Percentiles rank a stretch among this genome's conserved stretches.
Evolutionary conservation across 2,113 vertebrate species (phyloP).

Genomic region (Rousettus leschenaultii): DNA sequence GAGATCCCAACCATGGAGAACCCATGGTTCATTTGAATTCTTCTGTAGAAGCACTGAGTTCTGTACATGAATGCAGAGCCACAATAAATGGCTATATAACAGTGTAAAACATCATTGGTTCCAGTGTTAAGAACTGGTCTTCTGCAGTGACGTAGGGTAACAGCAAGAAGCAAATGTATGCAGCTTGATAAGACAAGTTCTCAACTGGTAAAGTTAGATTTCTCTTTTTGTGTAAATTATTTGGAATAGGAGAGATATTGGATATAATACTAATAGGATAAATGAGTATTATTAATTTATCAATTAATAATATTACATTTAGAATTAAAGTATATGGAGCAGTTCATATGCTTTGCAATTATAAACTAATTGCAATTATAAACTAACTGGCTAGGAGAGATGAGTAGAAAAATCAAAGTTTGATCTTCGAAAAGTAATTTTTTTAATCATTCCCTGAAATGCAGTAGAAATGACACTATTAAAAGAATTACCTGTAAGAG

Average conservation of each 20-base stretch:
- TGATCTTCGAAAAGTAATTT: neutral
- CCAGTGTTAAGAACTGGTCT: neutral
- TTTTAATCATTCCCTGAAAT: neutral
- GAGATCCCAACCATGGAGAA: neutral
- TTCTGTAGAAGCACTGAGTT: neutral
- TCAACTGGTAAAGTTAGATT: neutral
- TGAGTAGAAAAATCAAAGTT: neutral
- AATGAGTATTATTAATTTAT: neutral
- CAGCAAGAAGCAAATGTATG: neutral
- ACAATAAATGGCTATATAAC: rapidly evolving
- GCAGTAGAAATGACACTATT: neutral
- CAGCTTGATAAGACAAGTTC: neutral
- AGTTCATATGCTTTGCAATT: neutral
- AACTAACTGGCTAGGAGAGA: neutral
- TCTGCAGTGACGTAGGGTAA: neutral
- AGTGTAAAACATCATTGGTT: neutral
- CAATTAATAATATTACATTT: neutral
- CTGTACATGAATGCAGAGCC: neutral
- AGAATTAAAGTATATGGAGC: neutral
- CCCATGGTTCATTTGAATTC: neutral
- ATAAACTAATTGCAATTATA: too few species aligned
- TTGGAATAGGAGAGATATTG: neutral
- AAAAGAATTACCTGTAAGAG: neutral
- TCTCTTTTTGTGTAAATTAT: neutral
- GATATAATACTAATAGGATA: neutral